These are phyloP conservation scores for Cryptus viduatorius DNA, from an alignment of 2,888 invertebrate genomes.

Conservation along the genomic window DNA sequence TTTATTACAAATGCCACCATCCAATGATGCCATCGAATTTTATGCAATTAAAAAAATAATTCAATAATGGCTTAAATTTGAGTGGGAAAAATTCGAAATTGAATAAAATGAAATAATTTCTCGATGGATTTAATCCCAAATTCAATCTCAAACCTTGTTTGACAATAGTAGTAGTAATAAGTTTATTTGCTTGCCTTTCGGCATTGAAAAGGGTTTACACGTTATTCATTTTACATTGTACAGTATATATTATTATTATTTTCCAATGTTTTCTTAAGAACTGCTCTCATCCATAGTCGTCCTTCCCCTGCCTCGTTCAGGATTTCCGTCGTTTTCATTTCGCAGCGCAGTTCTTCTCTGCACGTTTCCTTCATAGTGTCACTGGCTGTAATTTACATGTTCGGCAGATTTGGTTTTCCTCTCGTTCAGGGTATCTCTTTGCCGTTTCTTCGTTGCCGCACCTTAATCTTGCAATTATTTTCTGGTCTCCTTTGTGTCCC, in stretches of 20 bases:
- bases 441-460: not conserved
- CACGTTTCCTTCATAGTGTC: not conserved
- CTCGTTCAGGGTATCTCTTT: not conserved
- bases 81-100: too few species aligned
- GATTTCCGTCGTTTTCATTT: not conserved
- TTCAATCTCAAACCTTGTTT: too few species aligned
- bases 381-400: not conserved
- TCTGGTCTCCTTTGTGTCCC: conserved; percentile 13
- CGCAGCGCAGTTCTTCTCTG: not conserved
- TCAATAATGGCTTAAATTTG: too few species aligned
- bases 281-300: not conserved
- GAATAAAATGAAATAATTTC: too few species aligned
- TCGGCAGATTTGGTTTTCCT: not conserved
- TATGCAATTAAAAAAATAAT: too few species aligned
- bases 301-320: not conserved
- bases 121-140: too few species aligned
- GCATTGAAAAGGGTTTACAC: conserved; percentile 4
- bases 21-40: too few species aligned
- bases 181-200: conserved; percentile 7
- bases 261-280: not conserved
- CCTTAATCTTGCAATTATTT: conserved; percentile 1
- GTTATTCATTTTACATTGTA: not conserved
- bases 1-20: too few species aligned
- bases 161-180: too few species aligned
- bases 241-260: not conserved